Percentiles rank a stretch among this genome's conserved stretches.
Conservation (phyloP, 2,888 invertebrate species). For the Drosophila buzzatii region DNA sequence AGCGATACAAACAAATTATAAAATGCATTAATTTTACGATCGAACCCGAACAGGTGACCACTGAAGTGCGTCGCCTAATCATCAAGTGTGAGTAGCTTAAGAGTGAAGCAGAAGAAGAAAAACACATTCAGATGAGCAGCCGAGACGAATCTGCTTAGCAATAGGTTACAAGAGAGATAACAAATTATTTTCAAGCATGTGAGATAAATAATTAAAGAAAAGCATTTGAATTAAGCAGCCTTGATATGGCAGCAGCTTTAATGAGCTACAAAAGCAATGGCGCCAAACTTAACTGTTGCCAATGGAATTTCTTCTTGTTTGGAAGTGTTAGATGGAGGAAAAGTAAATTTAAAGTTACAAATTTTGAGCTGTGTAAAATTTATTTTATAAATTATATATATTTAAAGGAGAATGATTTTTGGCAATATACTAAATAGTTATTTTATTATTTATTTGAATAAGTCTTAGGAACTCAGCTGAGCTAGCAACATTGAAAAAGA, state of each 20-base stretch:
- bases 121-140: constrained; percentile 26
- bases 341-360: background rate
- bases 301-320: background rate
- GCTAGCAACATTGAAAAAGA: too few species aligned
- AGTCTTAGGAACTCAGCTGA: too few species aligned
- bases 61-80: constrained; percentile 55
- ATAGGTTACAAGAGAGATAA: constrained; percentile 21
- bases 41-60: constrained; percentile 39
- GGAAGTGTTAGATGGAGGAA: background rate
- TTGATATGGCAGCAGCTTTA: background rate
- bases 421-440: too few species aligned
- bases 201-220: constrained; percentile 35
- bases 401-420: too few species aligned
- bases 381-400: too few species aligned
- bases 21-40: constrained; percentile 61
- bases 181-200: constrained; percentile 17
- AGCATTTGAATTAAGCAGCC: constrained; percentile 6
- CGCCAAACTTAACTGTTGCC: constrained; percentile 12
- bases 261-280: background rate
- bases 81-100: constrained; percentile 32
- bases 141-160: constrained; percentile 33
- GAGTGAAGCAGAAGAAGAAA: background rate
- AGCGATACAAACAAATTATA: constrained; percentile 71
- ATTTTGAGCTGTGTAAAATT: too few species aligned
- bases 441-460: too few species aligned